These are phyloP conservation scores for Trogon surrucura DNA, from an alignment of 2,113 vertebrate species.

Conservation along the genomic window DNA sequence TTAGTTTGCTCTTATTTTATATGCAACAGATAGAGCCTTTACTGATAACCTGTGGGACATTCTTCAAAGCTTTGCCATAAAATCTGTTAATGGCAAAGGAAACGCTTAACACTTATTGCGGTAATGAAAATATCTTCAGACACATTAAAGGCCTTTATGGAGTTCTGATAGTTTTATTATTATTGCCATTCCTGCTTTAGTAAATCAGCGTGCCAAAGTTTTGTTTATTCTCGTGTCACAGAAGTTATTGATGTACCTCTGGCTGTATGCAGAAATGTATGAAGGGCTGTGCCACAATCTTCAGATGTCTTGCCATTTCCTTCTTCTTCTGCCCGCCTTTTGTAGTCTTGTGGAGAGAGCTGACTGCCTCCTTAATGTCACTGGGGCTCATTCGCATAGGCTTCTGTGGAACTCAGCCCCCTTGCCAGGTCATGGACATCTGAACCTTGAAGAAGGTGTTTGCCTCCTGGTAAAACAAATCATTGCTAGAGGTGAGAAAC, in stretches of 20 bases:
- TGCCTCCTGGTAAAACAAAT: neutral
- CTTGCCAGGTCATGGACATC: neutral
- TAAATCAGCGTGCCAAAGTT: constrained; percentile 22
- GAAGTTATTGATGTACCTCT: constrained; percentile 30
- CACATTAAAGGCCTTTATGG: constrained; percentile 50
- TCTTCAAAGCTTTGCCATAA: constrained; percentile 66
- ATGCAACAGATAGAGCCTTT: neutral
- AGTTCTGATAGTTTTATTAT: constrained; percentile 66
- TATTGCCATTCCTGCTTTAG: constrained; percentile 31
- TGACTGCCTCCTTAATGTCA: neutral
- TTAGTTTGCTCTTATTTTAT: constrained; percentile 59
- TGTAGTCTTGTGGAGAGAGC: neutral
- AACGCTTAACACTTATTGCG: constrained; percentile 54
- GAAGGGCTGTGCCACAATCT: neutral
- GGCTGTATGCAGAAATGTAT: neutral
- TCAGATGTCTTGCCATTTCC: neutral
- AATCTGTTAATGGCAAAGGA: constrained; percentile 58
- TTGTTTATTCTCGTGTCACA: constrained; percentile 57
- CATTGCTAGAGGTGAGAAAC: neutral
- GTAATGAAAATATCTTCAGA: constrained; percentile 63
- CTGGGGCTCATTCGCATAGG: neutral
- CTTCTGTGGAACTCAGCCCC: neutral
- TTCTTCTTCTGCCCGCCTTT: neutral
- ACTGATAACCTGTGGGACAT: constrained; percentile 58
- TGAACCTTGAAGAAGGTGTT: neutral